These are phyloP conservation scores for Acleris holmiana DNA, from an alignment of 2,888 invertebrate species.

Conservation along the genomic window DNA sequence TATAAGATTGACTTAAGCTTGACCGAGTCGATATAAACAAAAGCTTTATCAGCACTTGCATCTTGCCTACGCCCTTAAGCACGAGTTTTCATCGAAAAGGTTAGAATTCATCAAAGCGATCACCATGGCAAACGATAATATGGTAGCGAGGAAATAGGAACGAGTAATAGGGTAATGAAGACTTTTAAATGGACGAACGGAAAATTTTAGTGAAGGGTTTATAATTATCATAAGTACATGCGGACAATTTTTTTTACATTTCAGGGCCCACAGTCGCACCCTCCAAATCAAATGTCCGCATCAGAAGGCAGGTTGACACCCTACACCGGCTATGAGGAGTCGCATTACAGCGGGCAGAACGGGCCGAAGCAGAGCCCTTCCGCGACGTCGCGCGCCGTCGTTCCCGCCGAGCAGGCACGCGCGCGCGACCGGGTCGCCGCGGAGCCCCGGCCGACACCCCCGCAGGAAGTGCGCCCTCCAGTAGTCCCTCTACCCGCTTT, in stretches of 20 bases:
- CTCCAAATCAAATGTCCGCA: slow-evolving; percentile 62
- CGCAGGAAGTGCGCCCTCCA: slow-evolving; percentile 69
- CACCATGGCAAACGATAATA: too few species aligned
- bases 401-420: slow-evolving; percentile 37
- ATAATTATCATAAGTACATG: too few species aligned
- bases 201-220: too few species aligned
- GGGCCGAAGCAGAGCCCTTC: slow-evolving; percentile 52
- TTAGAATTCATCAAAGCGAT: too few species aligned
- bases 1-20: too few species aligned
- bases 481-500: slow-evolving; percentile 90
- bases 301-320: slow-evolving; percentile 71
- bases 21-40: too few species aligned
- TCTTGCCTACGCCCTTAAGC: too few species aligned
- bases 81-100: too few species aligned
- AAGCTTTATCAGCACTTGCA: too few species aligned
- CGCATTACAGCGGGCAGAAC: slow-evolving; percentile 58
- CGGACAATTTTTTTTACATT: slow-evolving; percentile 44
- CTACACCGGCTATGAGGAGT: slow-evolving; percentile 68
- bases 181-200: too few species aligned
- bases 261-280: slow-evolving; percentile 61
- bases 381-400: slow-evolving; percentile 54
- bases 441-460: slow-evolving; percentile 61
- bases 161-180: too few species aligned
- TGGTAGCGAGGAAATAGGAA: too few species aligned
- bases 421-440: slow-evolving; percentile 44